These are phyloP conservation scores for Paratrypauchen microcephalus DNA, from an alignment of 2,797 vertebrate genomes.

Conservation along the genomic window DNA sequence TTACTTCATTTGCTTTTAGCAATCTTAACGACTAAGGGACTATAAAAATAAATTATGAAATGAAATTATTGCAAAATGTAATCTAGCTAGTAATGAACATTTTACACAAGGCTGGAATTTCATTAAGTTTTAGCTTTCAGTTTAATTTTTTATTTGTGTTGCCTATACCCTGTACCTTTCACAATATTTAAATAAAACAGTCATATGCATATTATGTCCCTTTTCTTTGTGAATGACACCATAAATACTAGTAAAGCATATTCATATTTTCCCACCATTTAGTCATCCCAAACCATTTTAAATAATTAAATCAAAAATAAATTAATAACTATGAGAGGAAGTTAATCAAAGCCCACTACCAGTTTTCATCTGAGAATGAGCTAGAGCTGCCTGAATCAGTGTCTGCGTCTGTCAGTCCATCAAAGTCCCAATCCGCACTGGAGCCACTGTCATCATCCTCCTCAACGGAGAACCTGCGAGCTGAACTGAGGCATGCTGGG, in stretches of 20 bases:
- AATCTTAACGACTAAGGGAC: not conserved
- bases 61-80: not conserved
- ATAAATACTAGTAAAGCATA: not conserved
- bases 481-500: conserved; percentile 82
- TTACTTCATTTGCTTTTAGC: not conserved
- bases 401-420: conserved; percentile 84
- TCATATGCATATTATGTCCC: not conserved
- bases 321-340: not conserved
- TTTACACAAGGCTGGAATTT: not conserved
- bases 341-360: conserved; percentile 56
- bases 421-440: conserved; percentile 89
- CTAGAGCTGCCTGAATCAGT: conserved; percentile 87
- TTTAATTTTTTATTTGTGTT: not conserved
- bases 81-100: not conserved
- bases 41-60: not conserved
- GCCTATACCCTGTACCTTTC: not conserved
- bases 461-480: conserved; percentile 84
- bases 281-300: conserved; percentile 25
- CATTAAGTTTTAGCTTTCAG: not conserved
- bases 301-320: conserved; percentile 18
- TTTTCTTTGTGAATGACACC: not conserved
- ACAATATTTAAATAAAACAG: not conserved
- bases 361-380: conserved; percentile 87
- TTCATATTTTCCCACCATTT: not conserved
- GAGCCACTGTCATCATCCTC: conserved; percentile 89